phyloP scores from a whole-genome alignment of 2,888 invertebrate species.

The Eristalinus aeneus region DNA sequence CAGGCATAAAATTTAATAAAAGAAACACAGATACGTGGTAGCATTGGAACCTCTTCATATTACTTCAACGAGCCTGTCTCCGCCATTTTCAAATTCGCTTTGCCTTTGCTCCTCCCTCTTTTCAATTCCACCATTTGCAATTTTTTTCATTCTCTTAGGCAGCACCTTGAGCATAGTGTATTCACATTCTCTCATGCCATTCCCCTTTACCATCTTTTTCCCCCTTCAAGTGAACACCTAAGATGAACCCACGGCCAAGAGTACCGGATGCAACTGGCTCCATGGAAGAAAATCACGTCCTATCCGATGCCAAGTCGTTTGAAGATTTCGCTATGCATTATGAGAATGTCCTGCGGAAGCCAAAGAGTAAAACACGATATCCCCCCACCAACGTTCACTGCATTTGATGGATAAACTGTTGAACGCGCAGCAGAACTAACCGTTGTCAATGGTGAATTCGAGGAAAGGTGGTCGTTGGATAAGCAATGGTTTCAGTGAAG shows the following conservation, averaged over 20 bases:
- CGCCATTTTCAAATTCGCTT: too few species aligned
- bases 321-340: background rate
- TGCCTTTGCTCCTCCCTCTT: background rate
- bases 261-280: background rate
- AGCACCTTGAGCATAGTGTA: background rate
- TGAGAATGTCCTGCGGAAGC: background rate
- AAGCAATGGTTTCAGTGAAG: too few species aligned
- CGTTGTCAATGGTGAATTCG: too few species aligned
- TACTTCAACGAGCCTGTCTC: too few species aligned
- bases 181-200: background rate
- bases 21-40: too few species aligned
- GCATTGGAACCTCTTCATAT: too few species aligned
- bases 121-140: background rate
- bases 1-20: too few species aligned
- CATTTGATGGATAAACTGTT: background rate
- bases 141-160: background rate
- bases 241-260: background rate
- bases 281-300: background rate
- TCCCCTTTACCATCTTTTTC: background rate
- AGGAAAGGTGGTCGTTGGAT: too few species aligned
- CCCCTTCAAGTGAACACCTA: background rate
- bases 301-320: background rate
- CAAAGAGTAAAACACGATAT: background rate
- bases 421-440: background rate
- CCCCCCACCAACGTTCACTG: background rate